A percentile compares a stretch with the other conserved stretches of the same genome.
Conservation (phyloP, 2,113 vertebrate genomes). For the Trachemys scripta region DNA sequence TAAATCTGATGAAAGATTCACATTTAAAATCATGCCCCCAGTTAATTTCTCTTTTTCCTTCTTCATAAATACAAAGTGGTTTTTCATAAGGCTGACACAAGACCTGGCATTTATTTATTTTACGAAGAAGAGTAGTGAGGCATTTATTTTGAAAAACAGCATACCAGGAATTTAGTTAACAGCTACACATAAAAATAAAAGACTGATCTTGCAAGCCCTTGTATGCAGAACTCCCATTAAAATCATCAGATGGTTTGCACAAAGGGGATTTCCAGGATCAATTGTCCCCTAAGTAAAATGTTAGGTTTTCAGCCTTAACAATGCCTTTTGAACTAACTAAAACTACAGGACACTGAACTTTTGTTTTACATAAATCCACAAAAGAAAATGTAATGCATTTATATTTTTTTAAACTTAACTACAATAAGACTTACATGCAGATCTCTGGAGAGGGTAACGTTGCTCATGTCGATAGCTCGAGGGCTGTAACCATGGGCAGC, state of each 20-base stretch:
- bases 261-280: neutral
- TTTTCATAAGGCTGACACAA: neutral
- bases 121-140: neutral
- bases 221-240: neutral
- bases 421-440: conserved; percentile 87
- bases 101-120: neutral
- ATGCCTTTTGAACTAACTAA: neutral
- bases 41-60: neutral
- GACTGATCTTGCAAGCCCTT: neutral
- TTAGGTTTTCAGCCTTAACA: neutral
- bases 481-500: conserved; percentile 90
- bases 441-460: conserved; percentile 94
- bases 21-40: neutral
- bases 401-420: neutral
- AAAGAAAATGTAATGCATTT: neutral
- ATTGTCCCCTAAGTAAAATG: neutral
- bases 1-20: neutral
- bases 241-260: neutral
- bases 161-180: neutral
- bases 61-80: neutral
- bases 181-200: neutral
- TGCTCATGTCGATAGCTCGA: conserved; percentile 96
- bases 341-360: neutral
- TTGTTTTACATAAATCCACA: neutral
- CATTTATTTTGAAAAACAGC: neutral